phyloP scores from a whole-genome alignment of 2,113 vertebrate species.

The Rattus rattus region DNA sequence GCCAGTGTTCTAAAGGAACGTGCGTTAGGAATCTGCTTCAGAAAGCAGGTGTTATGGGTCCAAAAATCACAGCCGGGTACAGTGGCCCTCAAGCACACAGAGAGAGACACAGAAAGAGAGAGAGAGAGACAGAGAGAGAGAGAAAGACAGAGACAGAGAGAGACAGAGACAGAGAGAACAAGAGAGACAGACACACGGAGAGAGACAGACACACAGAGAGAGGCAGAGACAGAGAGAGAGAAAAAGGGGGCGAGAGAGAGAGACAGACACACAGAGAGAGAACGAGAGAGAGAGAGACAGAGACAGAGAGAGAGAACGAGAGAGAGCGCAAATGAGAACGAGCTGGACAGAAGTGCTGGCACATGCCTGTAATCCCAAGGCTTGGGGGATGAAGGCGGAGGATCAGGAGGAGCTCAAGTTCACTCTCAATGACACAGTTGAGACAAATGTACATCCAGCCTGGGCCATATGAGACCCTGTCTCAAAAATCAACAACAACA shows the following conservation, averaged over 20 bases:
- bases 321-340: background rate
- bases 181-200: no score
- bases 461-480: background rate
- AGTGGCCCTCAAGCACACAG: background rate
- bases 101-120: no score
- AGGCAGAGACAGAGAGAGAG: no score
- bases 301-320: background rate
- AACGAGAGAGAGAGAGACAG: background rate
- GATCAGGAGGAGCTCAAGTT: background rate
- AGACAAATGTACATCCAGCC: background rate
- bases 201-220: no score
- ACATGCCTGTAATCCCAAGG: background rate
- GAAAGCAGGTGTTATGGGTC: background rate
- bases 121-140: no score
- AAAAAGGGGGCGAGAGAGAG: no score
- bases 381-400: background rate
- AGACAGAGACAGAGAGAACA: no score
- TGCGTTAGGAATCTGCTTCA: slow-evolving; percentile 2
- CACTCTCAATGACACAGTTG: background rate
- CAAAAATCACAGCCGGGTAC: background rate
- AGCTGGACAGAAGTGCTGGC: background rate
- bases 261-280: background rate
- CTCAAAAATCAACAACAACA: background rate
- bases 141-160: no score
- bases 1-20: background rate